These are phyloP conservation scores for Tyrannus savana DNA, from an alignment of 2,113 vertebrate species.

Conservation along the genomic window DNA sequence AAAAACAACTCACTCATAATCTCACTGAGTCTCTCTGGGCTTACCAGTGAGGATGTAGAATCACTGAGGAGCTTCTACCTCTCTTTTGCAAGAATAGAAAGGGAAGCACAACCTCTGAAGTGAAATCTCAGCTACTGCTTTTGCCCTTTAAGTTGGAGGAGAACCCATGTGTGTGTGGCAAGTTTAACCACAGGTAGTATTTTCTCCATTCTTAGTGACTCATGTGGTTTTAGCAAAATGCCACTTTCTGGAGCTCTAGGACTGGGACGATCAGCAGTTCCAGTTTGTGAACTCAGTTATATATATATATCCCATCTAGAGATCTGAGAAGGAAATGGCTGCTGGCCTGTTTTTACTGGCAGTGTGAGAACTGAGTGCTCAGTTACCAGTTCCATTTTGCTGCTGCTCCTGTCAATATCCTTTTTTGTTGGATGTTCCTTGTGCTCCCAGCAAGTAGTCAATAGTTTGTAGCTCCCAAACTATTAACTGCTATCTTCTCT, in stretches of 20 bases:
- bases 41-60: background rate
- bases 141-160: background rate
- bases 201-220: background rate
- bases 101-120: background rate
- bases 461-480: background rate
- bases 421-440: background rate
- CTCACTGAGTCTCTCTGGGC: background rate
- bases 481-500: background rate
- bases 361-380: background rate
- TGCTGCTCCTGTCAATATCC: background rate
- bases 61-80: rapidly evolving
- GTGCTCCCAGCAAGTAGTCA: background rate
- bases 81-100: background rate
- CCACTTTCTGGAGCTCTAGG: background rate
- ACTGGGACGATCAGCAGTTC: background rate
- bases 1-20: background rate
- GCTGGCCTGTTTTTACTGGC: background rate
- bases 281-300: background rate
- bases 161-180: background rate
- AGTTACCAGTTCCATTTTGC: background rate
- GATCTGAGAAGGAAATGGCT: conserved; percentile 1
- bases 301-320: background rate
- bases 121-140: background rate
- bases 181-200: background rate
- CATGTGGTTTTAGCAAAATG: background rate